A percentile compares a stretch with the other conserved stretches of the same genome.
Conservation (phyloP, 2,797 vertebrate genomes). For the Enteromius afrohamiltoni region DNA sequence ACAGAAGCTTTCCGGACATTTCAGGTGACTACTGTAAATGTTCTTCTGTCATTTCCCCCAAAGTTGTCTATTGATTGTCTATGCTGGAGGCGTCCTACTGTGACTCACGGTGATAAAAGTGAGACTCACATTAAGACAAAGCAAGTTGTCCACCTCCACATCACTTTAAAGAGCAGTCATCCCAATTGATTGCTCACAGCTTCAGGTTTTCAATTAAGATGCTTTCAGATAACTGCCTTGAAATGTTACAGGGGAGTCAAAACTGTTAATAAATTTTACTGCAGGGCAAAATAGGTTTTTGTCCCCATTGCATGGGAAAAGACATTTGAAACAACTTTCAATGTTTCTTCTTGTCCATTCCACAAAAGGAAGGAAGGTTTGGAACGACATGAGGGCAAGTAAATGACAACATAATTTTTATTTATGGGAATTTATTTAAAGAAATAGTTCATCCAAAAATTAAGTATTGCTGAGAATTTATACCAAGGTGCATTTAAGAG, state of each 20-base stretch:
- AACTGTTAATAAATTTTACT: background rate
- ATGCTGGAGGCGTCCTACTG: background rate
- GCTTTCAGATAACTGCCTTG: slow-evolving; percentile 4
- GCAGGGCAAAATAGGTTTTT: background rate
- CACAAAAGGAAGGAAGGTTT: background rate
- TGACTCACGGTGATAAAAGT: background rate
- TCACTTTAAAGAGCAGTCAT: background rate
- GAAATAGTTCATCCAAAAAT: background rate
- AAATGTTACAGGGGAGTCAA: background rate
- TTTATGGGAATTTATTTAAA: background rate
- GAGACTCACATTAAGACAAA: slow-evolving; percentile 7
- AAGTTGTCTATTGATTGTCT: background rate
- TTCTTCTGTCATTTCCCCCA: background rate
- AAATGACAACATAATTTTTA: background rate
- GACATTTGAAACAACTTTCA: background rate
- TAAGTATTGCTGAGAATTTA: background rate
- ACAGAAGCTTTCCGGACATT: background rate
- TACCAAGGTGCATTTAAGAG: background rate
- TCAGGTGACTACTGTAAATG: background rate
- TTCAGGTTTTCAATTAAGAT: background rate
- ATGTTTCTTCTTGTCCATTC: background rate
- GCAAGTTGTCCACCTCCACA: background rate
- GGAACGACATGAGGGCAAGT: background rate
- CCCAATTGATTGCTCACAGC: background rate
- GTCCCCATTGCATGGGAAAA: background rate